Percentiles rank a stretch among this genome's conserved stretches.
Evolutionary conservation across 2,888 invertebrate species (phyloP).

Genomic region (Patella pellucida): DNA sequence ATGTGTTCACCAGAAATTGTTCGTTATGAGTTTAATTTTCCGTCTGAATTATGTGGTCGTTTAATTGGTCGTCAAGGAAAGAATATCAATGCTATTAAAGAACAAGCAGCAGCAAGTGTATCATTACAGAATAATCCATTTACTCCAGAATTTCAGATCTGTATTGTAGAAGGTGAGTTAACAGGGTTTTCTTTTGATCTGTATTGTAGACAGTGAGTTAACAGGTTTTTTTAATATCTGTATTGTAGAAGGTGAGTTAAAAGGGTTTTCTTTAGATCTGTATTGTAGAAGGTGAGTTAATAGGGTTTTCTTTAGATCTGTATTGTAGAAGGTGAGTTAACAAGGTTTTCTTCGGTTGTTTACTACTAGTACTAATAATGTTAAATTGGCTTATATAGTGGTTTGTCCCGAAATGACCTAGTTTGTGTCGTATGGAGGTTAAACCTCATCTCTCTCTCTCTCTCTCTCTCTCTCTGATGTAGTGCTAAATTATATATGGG

Average conservation of each 20-base stretch:
- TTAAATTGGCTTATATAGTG: no score
- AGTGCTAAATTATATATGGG: no score
- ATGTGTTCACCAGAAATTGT: constrained; percentile 73
- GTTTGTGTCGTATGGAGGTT: no score
- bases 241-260: constrained; percentile 80
- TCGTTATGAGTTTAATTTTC: constrained; percentile 73
- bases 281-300: constrained; percentile 80
- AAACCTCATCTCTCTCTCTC: no score
- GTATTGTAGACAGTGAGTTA: no score
- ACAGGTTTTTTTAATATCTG: constrained; percentile 75
- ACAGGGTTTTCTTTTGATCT: background rate
- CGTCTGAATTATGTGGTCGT: constrained; percentile 81
- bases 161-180: constrained; percentile 82
- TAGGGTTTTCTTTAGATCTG: background rate
- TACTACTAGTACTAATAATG: no score
- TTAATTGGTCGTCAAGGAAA: constrained; percentile 88
- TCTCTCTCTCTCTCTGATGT: no score
- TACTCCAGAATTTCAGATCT: constrained; percentile 83
- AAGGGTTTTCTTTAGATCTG: constrained; percentile 80
- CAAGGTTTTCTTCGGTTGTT: no score
- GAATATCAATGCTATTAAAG: constrained; percentile 84
- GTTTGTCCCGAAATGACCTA: no score
- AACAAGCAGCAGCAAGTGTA: constrained; percentile 84
- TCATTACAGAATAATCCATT: constrained; percentile 84
- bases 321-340: no score